Percentiles rank a stretch among this genome's conserved stretches.
These are phyloP conservation scores for Muscidifurax raptorellus DNA, from an alignment of 1,140 invertebrate genomes.

Conservation along the genomic window DNA sequence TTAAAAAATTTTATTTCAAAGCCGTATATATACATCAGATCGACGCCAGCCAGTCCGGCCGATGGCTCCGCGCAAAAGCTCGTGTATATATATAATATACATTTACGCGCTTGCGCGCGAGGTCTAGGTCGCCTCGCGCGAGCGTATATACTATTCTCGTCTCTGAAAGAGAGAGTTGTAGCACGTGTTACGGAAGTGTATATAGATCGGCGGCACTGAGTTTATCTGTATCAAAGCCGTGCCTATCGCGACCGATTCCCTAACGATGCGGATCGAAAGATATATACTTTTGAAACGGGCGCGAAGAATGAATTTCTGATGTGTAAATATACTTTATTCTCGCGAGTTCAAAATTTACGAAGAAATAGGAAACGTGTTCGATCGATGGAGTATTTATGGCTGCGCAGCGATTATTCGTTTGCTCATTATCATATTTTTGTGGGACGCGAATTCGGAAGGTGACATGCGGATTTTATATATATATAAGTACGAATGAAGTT, in stretches of 20 bases:
- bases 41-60: neutral
- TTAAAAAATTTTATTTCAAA: neutral
- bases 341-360: neutral
- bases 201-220: neutral
- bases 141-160: slow-evolving; percentile 15
- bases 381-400: neutral
- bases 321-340: no score
- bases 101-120: slow-evolving; percentile 1
- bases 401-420: no score
- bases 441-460: neutral
- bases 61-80: neutral
- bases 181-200: slow-evolving; percentile 14
- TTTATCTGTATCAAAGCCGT: slow-evolving; percentile 26
- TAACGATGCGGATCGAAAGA: neutral
- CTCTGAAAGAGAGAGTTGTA: slow-evolving; percentile 17
- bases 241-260: neutral
- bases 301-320: no score
- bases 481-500: no score
- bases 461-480: no score
- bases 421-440: neutral
- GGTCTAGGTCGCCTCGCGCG: slow-evolving; percentile 10
- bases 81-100: no score
- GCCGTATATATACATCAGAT: neutral
- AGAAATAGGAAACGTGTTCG: neutral
- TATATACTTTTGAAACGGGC: neutral